Conservation (phyloP, 2,113 vertebrate species). For the Alosa alosa region DNA sequence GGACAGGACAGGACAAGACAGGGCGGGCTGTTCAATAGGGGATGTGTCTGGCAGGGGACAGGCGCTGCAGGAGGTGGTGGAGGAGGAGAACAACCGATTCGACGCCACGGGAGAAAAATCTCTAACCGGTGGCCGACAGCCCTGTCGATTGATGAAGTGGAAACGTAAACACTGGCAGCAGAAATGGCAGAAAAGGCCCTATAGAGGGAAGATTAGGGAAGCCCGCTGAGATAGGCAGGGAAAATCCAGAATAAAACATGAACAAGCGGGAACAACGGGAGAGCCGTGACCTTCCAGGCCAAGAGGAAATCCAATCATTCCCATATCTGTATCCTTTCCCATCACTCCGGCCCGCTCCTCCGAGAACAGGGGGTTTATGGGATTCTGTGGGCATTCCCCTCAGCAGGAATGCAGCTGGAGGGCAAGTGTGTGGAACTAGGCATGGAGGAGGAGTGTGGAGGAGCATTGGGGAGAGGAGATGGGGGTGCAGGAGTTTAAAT, state of each 20-base stretch:
- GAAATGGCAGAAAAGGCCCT: background rate
- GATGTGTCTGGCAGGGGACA: background rate
- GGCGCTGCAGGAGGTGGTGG: background rate
- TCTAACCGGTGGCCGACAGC: too few species aligned
- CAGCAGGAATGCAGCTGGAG: slow-evolving; percentile 15
- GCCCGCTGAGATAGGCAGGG: background rate
- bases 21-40: background rate
- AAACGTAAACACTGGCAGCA: background rate
- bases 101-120: background rate
- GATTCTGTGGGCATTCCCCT: slow-evolving; percentile 19
- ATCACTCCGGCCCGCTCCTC: background rate
- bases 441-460: background rate
- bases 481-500: background rate
- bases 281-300: slow-evolving; percentile 24
- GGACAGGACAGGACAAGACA: background rate
- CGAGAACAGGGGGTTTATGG: slow-evolving; percentile 10
- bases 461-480: background rate
- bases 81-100: background rate
- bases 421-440: slow-evolving; percentile 13
- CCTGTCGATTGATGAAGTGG: background rate
- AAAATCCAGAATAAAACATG: slow-evolving; percentile 8
- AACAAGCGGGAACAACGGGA: background rate
- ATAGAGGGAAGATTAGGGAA: background rate
- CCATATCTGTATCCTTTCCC: slow-evolving; percentile 13
- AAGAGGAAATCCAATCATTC: slow-evolving; percentile 23